phyloP scores from a whole-genome alignment of 2,888 invertebrate species.

The Dynastes tityus region DNA sequence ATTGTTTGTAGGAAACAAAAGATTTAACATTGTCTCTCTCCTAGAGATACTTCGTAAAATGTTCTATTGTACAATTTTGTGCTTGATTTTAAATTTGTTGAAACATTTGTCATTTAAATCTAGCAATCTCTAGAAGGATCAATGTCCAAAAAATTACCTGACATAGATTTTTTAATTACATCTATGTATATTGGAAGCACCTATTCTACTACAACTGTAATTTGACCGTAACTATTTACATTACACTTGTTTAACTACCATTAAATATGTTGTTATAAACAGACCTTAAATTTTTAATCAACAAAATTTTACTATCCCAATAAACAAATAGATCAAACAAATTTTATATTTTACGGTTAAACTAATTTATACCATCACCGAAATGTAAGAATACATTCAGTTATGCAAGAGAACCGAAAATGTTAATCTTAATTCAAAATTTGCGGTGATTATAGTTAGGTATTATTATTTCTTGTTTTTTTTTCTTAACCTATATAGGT shows the following conservation, averaged over 20 bases:
- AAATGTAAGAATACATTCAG: background rate
- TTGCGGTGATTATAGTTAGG: background rate
- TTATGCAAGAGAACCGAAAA: background rate
- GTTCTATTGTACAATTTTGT: too few species aligned
- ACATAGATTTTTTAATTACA: background rate
- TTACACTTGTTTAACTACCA: slow-evolving; percentile 22
- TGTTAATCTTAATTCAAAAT: background rate
- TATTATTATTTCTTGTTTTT: background rate
- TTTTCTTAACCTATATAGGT: background rate
- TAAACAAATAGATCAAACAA: slow-evolving; percentile 10
- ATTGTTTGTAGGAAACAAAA: too few species aligned
- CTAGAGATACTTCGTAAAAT: too few species aligned
- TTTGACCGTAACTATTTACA: background rate
- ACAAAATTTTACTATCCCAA: background rate
- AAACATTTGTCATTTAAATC: too few species aligned
- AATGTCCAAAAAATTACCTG: background rate
- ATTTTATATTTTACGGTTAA: background rate
- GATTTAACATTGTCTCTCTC: too few species aligned
- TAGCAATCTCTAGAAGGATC: background rate
- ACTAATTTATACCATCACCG: background rate
- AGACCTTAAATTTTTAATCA: slow-evolving; percentile 30
- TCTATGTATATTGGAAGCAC: background rate
- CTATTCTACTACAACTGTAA: background rate
- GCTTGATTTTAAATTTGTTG: too few species aligned
- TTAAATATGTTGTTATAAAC: slow-evolving; percentile 20